Evolutionary conservation across 1,140 invertebrate genomes (phyloP).

Genomic region (Augochlora pura): DNA sequence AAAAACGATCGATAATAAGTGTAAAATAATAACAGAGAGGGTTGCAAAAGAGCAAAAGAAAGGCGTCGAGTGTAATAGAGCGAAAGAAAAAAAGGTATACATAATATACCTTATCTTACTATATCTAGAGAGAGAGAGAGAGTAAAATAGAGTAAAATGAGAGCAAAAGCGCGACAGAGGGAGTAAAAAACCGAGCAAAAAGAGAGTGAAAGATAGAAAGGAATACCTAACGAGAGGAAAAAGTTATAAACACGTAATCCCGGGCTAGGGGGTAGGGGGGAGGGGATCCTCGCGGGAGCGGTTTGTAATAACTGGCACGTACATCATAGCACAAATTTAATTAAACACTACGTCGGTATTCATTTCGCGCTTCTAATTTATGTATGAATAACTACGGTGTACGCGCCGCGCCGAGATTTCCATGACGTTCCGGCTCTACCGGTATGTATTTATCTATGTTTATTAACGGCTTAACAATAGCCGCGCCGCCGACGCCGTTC

Average conservation of each 20-base stretch:
- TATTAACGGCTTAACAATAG: constrained; percentile 51
- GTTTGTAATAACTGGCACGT: constrained; percentile 76
- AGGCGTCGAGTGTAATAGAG: too few species aligned
- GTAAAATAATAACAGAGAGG: too few species aligned
- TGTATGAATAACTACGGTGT: constrained; percentile 76
- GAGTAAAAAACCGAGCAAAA: neutral
- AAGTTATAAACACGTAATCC: constrained; percentile 71
- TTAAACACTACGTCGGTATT: constrained; percentile 77
- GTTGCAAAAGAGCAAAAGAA: too few species aligned
- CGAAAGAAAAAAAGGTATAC: too few species aligned
- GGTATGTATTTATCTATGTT: constrained; percentile 58
- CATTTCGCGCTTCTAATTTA: constrained; percentile 77
- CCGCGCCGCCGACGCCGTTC: neutral
- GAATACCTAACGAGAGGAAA: constrained; percentile 33
- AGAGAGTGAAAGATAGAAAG: too few species aligned
- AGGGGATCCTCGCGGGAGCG: constrained; percentile 51
- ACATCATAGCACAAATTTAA: constrained; percentile 79
- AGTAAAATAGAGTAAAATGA: too few species aligned
- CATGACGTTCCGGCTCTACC: constrained; percentile 53
- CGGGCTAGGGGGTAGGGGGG: too few species aligned
- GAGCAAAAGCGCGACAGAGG: too few species aligned
- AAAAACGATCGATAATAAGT: too few species aligned
- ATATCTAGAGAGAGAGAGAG: neutral
- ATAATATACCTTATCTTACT: too few species aligned
- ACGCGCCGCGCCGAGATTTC: constrained; percentile 61